phyloP scores from a whole-genome alignment of 1,140 invertebrate species.

The Bombus terrestris region DNA sequence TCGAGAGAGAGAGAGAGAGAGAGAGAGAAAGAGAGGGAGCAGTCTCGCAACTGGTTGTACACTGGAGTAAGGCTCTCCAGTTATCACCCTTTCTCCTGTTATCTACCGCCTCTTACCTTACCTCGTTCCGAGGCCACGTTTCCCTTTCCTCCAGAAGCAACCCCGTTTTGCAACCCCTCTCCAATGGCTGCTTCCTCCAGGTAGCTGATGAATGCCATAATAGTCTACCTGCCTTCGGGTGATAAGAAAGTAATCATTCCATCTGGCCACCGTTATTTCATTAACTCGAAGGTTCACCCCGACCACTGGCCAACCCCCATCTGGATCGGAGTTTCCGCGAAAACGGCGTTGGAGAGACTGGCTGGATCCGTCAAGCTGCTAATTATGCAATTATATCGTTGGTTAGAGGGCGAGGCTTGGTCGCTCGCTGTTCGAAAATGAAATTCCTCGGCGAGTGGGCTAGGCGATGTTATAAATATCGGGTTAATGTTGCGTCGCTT shows the following conservation, averaged over 20 bases:
- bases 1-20: not conserved
- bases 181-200: not conserved
- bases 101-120: slow-evolving; percentile 46
- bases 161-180: not conserved
- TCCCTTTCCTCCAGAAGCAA: not conserved
- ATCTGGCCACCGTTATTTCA: slow-evolving; percentile 70
- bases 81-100: slow-evolving; percentile 55
- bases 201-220: slow-evolving; percentile 72
- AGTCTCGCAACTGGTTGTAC: slow-evolving; percentile 59
- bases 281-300: slow-evolving; percentile 44
- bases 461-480: slow-evolving; percentile 22
- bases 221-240: slow-evolving; percentile 62
- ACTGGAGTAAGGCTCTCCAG: slow-evolving; percentile 41
- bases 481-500: slow-evolving; percentile 20
- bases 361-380: slow-evolving; percentile 19
- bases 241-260: slow-evolving; percentile 76
- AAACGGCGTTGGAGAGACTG: not conserved
- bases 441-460: slow-evolving; percentile 24
- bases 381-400: slow-evolving; percentile 63
- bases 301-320: too few species aligned
- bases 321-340: not conserved
- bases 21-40: not conserved
- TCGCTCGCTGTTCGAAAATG: slow-evolving; percentile 18
- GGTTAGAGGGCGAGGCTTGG: not conserved
- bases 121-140: not conserved